Base-by-base conservation (phyloP, 35 echinoderm and acorn worm genomes). In the Heliocidaris erythrogramma region DNA sequence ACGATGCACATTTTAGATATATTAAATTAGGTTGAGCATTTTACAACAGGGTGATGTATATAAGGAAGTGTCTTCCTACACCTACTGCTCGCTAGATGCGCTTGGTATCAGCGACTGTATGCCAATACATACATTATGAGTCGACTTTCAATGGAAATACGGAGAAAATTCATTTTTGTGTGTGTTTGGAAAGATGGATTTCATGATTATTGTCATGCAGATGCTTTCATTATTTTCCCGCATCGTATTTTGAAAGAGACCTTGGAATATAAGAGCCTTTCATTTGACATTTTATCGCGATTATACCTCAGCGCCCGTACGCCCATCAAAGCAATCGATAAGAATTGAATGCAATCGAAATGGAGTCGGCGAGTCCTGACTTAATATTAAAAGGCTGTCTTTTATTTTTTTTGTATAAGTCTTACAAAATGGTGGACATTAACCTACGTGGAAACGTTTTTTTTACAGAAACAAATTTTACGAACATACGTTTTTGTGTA, bases 241-340 rank as follows among this genome's bases (percentile, higher is more conserved):
- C 65, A 78, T 78, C 65, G 65, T 78, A 78, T 78, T 78, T 78
- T n/a, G 65, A 21, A 78, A n/a, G 65, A 78, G 65, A 78, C 65
- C 65, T 78, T 78, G 65, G 65, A 78, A n/a, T 78, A 78, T 78
- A 78, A 78, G 27, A 78, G 65, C 65, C 65, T 78, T 78, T 78
- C 65, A 78, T 78, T 78, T 78, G 65, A 78, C 18, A 78, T 78
- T 78, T 78, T 27, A 78, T 78, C 65, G 65, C 65, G 65, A 78
- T 78, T 78, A 42, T 42, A 24, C 65, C 65, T 78, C 65, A 27
- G 27, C 65, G 21, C 65, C 27, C 65, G 65, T 78, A 7, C 14
- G 27, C 18, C 65, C 65, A 78, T 78, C 27, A 78, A 78, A 27
- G 65, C 65, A 78, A n/a, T 78, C 65, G 65, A 78, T 0, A 17